Evolutionary conservation across 1,140 invertebrate species (phyloP).

Genomic region (Hormaphis cornu): DNA sequence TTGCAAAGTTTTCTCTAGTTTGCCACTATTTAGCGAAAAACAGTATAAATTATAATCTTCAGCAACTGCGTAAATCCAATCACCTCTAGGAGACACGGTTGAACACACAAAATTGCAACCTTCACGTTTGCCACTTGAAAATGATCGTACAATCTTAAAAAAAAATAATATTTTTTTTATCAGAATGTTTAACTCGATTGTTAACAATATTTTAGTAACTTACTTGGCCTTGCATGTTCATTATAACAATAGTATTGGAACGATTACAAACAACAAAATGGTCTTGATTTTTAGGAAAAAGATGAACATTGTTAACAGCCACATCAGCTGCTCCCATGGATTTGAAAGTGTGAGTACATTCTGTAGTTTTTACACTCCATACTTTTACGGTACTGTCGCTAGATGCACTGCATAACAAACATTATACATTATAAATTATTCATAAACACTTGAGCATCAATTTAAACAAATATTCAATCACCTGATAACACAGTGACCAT

Average conservation of each 20-base stretch:
- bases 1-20: conserved; percentile 94
- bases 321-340: conserved; percentile 81
- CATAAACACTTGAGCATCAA: neutral
- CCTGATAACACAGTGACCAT: conserved; percentile 84
- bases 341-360: conserved; percentile 92
- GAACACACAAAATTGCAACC: conserved; percentile 92
- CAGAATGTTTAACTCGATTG: neutral
- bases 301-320: conserved; percentile 85
- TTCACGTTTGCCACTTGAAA: conserved; percentile 94
- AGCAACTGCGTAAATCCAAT: conserved; percentile 96
- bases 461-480: conserved; percentile 38
- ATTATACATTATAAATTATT: neutral
- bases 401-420: conserved; percentile 58
- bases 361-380: conserved; percentile 93
- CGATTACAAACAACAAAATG: conserved; percentile 98
- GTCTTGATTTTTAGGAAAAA: conserved; percentile 88
- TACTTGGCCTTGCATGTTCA: conserved; percentile 97
- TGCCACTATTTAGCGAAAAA: conserved; percentile 88
- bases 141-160: conserved; percentile 84
- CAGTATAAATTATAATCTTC: conserved; percentile 97
- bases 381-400: conserved; percentile 96
- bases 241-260: conserved; percentile 93
- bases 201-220: conserved; percentile 31
- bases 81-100: conserved; percentile 83
- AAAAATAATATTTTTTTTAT: neutral